Base-by-base conservation (phyloP, 2,797 vertebrate genomes). In the Cygnus olor region DNA sequence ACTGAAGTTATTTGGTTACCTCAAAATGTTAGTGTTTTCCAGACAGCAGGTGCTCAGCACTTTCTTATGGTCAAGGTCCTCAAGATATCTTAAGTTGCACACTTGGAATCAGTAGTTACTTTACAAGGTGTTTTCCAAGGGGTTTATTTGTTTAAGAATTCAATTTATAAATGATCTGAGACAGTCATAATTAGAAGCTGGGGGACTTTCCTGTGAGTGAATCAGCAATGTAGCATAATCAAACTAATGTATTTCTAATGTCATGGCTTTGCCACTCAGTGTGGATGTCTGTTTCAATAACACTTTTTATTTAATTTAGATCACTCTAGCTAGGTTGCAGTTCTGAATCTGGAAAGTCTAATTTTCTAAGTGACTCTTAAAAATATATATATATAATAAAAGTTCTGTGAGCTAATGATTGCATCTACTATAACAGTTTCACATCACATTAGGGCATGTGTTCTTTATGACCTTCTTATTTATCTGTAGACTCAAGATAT, bases 321-420 rank as follows among this genome's bases (percentile, higher is more conserved):
- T 38, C 18, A 57, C 57, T 36, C 47, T 30, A 78, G 30, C 21
- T 61, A 19, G 74, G 16, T 15, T 14, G 11, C 28, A 27, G 38
- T 47, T 36, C 63, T 88, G 81, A 38, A 65, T 27, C 38, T 82
- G 61, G 28, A 76, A 90, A 78, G 18, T 45, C 86, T 66, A 18
- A 91, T 89, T 78, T 90, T 88, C 69, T 68, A 80, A 78, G 54
- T 72, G 61, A 65, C 49, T 94, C 71, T 80, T 63, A 69, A 84
- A 63, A 30, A 53, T 85, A 44, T 44, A 44, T 44, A 24, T 24
- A 53, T 11, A 34, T 42, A 80, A n/a, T 38, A 49, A 64, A 53
- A 45, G 9, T 19, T 6, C 9, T 17, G 15, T 38, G 36, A 70
- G 40, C 14, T 73, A 21, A 82, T 13, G 60, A 47, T 3, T 66